Evolutionary conservation across 2,797 vertebrate genomes (phyloP).

Genomic region (Tragopan temminckii): DNA sequence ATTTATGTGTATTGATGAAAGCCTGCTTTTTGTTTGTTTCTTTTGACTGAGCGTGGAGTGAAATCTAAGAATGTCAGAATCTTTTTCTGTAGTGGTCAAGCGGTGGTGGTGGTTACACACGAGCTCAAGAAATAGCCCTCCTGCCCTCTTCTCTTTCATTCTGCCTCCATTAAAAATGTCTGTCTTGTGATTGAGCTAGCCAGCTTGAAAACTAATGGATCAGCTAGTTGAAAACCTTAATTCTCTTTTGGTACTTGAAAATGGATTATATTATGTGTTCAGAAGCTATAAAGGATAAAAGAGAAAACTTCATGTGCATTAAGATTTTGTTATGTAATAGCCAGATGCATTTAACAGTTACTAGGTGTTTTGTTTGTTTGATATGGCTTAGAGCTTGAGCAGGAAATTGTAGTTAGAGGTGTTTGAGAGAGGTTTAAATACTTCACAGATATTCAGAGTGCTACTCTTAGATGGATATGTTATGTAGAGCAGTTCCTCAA

Average conservation of each 20-base stretch:
- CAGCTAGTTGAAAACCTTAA: background rate
- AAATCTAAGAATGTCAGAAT: background rate
- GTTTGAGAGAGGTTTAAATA: background rate
- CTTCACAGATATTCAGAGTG: background rate
- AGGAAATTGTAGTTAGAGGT: background rate
- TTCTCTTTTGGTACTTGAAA: background rate
- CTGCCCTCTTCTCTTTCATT: background rate
- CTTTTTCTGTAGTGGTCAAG: background rate
- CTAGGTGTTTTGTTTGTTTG: background rate
- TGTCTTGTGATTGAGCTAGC: background rate
- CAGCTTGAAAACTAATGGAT: background rate
- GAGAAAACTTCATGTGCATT: rapidly evolving
- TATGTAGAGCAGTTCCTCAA: background rate
- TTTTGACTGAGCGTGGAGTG: background rate
- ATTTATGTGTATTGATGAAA: background rate
- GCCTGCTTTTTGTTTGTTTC: background rate
- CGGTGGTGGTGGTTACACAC: background rate
- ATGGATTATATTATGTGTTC: background rate
- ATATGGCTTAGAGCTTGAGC: background rate
- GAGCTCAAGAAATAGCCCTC: background rate
- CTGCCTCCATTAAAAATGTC: background rate
- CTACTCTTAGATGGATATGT: background rate
- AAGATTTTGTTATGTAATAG: background rate
- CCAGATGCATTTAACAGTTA: background rate
- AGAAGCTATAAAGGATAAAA: background rate